Evolutionary conservation across 2,113 vertebrate genomes (phyloP), one percentile per base, ranked within the genome.

Genomic region (Ornithorhynchus anatinus): DNA sequence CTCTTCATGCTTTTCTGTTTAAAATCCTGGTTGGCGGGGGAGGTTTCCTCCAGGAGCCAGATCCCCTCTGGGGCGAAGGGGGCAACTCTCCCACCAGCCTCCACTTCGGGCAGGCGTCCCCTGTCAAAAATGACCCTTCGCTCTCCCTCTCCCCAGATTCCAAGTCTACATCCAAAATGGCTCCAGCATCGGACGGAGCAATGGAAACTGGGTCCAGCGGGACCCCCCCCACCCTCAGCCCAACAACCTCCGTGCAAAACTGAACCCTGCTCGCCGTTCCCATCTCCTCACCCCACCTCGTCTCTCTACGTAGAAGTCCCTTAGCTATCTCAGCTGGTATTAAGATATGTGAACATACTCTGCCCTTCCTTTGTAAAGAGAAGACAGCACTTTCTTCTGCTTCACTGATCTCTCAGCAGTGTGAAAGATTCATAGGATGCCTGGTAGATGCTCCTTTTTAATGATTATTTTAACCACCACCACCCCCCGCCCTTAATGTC

Each of bases 321-420:
- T 87, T 85, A 87, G 31, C 50, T 16, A 16, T 48, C 61, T 62
- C 59, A 25, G 77, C 81, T 1, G n/a, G 68, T 81, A 84, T 87
- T 45, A 72, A 82, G 86, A 88, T 91, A 90, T 90, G 87, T 88
- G 88, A 90, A 90, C 79, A 58, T 81, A 72, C 89, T 81, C 62
- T 69, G 20, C 20, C 17, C 82, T 81, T 84, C 91, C 72, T 42
- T 81, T 90, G 91, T 89, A 90, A 89, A 94, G 88, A 94, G 88
- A 86, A 87, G 87, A 87, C 86, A 88, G 92, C 93, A 94, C 92
- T 94, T 94, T 94, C 91, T 91, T 87, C 86, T 81, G 84, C 90
- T 84, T 85, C 56, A 3, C 53, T 52, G 86, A 50, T 82, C 80
- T 64, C 73, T 62, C 35, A 53, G 75, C 82, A 87, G 89, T 85